Evolutionary conservation across 35 echinoderm and acorn worm genomes (phyloP), one percentile per base, ranked within the genome.

Genomic region (Holothuria glaberrima): DNA sequence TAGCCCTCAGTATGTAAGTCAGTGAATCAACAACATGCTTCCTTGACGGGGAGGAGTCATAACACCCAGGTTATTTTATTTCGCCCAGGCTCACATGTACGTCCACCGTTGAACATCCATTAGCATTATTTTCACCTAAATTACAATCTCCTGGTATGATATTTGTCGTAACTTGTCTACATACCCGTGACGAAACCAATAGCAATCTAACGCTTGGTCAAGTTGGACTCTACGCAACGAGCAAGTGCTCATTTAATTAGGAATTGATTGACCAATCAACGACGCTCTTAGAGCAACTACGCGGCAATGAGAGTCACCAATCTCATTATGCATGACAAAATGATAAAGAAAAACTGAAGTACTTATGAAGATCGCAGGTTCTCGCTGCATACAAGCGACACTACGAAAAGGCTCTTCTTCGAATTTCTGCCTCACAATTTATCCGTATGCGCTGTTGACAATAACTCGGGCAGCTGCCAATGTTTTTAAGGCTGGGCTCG

Each of bases 211-310:
- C 34, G 6, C 22, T 22, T 75, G 9, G 26, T 32, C 21, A 41
- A 34, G 7, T 32, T n/a, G 71, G 33, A 19, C 7, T 38, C 34
- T 6, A 32, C 31, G 6, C 71, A 75, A 12, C 34, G 9, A 75
- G 71, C 71, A 75, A 75, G 29, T 45, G 71, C 44, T 75, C 71
- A 75, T 75, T 75, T 75, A 75, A 75, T 75, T 75, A 75, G 29
- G 17, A 36, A 75, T n/a, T 31, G 71, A 75, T 75, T 75, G 71
- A 75, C 71, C 71, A 75, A 75, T 75, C 71, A 75, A 25, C 71
- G 71, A 41, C 71, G 28, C 33, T 19, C 28, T 41, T 38, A 41
- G 71, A 31, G 20, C 32, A 17, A 6, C 33, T 10, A n/a, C 71
- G 71, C 22, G 21, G 22, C 29, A 75, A 41, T 19, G 44, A 34